Conservation (phyloP, 2,888 invertebrate genomes). For the Morinoia aosen region DNA sequence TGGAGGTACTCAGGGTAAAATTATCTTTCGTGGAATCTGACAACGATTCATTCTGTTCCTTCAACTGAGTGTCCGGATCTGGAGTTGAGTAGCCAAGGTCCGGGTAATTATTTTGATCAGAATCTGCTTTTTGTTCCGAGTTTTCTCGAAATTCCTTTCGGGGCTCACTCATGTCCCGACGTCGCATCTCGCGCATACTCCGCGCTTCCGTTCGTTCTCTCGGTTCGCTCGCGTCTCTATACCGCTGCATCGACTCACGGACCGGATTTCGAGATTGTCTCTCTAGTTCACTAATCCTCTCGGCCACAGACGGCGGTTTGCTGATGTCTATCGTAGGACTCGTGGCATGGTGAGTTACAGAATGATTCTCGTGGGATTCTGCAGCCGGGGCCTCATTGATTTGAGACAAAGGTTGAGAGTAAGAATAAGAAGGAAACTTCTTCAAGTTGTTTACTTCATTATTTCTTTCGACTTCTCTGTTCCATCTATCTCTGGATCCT, state of each 20-base stretch:
- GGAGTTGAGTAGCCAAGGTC: slow-evolving; percentile 24
- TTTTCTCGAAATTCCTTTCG: slow-evolving; percentile 51
- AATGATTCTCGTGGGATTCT: slow-evolving; percentile 71
- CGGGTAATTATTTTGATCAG: neutral
- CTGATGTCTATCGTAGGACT: slow-evolving; percentile 70
- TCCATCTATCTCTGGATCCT: slow-evolving; percentile 60
- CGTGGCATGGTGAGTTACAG: slow-evolving; percentile 69
- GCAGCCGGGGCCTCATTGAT: slow-evolving; percentile 68
- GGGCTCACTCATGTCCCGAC: slow-evolving; percentile 49
- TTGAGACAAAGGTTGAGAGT: slow-evolving; percentile 73
- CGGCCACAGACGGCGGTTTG: slow-evolving; percentile 77
- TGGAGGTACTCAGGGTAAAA: neutral
- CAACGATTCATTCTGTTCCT: neutral
- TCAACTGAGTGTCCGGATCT: slow-evolving; percentile 8
- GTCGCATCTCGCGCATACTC: neutral
- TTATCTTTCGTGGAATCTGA: neutral
- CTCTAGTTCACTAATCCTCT: slow-evolving; percentile 79
- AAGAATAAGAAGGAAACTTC: slow-evolving; percentile 81
- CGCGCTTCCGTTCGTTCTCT: slow-evolving; percentile 53
- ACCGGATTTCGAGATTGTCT: slow-evolving; percentile 71
- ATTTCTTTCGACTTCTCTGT: slow-evolving; percentile 69
- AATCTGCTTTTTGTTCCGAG: neutral
- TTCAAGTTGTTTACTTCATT: slow-evolving; percentile 72
- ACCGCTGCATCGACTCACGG: slow-evolving; percentile 52
- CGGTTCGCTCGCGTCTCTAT: slow-evolving; percentile 61